phyloP scores from a whole-genome alignment of 2,797 vertebrate genomes.

The Lateolabrax maculatus region DNA sequence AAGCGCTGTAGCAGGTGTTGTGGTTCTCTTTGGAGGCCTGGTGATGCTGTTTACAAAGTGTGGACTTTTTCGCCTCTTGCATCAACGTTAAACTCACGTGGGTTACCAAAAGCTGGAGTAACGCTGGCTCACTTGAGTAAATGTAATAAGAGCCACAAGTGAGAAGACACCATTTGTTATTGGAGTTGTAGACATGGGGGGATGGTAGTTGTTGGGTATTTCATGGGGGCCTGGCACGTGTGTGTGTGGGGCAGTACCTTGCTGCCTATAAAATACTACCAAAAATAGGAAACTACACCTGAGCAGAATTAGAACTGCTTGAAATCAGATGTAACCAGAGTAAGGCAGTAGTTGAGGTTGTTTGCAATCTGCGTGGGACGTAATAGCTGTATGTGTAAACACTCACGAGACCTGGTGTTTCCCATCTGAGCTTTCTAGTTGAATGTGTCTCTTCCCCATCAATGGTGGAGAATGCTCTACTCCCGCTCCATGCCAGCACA shows the following conservation, averaged over 20 bases:
- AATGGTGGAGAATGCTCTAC: conserved; percentile 81
- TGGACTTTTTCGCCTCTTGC: conserved; percentile 43
- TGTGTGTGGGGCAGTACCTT: conserved; percentile 13
- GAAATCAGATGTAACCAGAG: not conserved
- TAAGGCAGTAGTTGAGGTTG: not conserved
- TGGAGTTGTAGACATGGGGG: conserved; percentile 36
- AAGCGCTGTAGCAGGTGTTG: conserved; percentile 60
- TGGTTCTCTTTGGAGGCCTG: conserved; percentile 16
- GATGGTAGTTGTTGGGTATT: conserved; percentile 33
- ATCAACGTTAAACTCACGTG: conserved; percentile 65
- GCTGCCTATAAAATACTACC: not conserved
- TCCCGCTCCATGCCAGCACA: conserved; percentile 86
- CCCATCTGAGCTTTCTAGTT: conserved; percentile 75
- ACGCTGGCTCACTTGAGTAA: conserved; percentile 30
- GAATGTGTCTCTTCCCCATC: conserved; percentile 79
- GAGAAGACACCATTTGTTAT: conserved; percentile 69
- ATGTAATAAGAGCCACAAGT: conserved; percentile 33
- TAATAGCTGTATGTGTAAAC: conserved; percentile 60
- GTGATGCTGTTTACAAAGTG: conserved; percentile 50
- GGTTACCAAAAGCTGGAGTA: too few relatives aligned
- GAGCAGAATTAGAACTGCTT: not conserved
- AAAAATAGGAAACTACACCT: not conserved
- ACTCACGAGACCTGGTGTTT: conserved; percentile 57
- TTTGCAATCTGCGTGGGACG: conserved; percentile 5
- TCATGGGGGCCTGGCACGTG: conserved; percentile 33